phyloP scores from a whole-genome alignment of 2,888 invertebrate species.

The Drosophila anomalata region DNA sequence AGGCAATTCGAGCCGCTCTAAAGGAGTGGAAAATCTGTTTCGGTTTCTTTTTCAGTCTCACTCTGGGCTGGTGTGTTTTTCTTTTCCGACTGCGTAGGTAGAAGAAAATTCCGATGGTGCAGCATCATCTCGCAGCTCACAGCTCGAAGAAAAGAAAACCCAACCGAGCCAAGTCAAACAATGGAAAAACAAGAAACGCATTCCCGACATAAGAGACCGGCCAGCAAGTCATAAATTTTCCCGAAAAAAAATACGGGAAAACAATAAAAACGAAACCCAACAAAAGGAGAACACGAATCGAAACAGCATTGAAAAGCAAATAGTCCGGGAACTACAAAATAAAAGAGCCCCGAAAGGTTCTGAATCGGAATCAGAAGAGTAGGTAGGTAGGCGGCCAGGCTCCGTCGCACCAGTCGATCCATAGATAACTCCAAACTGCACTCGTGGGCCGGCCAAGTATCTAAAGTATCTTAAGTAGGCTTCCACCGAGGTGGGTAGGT shows the following conservation, averaged over 20 bases:
- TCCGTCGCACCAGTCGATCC: constrained; percentile 56
- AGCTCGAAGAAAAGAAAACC: constrained; percentile 48
- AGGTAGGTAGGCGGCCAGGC: constrained; percentile 14
- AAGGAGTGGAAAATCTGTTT: constrained; percentile 32
- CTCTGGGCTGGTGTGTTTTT: constrained; percentile 11
- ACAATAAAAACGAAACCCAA: constrained; percentile 38
- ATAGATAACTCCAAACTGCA: constrained; percentile 62
- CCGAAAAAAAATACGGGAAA: constrained; percentile 41
- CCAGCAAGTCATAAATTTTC: constrained; percentile 67
- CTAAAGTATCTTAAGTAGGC: constrained; percentile 45
- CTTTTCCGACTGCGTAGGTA: constrained; percentile 43
- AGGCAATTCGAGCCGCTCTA: constrained; percentile 73
- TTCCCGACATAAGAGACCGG: constrained; percentile 62
- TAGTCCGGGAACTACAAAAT: constrained; percentile 59
- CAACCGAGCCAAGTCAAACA: constrained; percentile 60
- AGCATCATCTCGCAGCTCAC: constrained; percentile 48
- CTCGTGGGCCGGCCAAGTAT: constrained; percentile 33
- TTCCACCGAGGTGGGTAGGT: constrained; percentile 24
- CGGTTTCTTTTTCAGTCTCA: constrained; percentile 14
- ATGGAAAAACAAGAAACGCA: constrained; percentile 70
- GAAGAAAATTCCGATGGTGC: constrained; percentile 46
- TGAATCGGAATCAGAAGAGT: constrained; percentile 14
- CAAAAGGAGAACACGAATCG: constrained; percentile 45
- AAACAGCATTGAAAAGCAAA: constrained; percentile 75
- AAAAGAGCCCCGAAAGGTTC: constrained; percentile 45